Conservation (phyloP, 2,888 invertebrate genomes). For the Athripsodes cinereus region DNA sequence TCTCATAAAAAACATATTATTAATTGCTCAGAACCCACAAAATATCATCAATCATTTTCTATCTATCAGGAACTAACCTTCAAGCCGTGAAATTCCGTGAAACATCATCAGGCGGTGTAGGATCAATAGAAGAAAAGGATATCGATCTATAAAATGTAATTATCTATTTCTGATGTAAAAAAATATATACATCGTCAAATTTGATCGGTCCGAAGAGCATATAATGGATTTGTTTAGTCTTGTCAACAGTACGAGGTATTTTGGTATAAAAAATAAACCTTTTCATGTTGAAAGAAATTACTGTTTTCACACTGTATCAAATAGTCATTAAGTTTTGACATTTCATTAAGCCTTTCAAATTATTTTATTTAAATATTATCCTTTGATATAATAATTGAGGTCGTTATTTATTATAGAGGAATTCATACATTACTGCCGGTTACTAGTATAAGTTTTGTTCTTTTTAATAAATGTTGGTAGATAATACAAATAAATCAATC, state of each 20-base stretch:
- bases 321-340: not conserved
- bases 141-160: not conserved
- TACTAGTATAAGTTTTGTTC: too few relatives aligned
- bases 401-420: not conserved
- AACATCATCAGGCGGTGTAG: not conserved
- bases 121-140: too few relatives aligned
- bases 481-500: too few relatives aligned
- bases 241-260: not conserved
- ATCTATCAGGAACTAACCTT: not conserved
- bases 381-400: too few relatives aligned
- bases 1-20: constrained; percentile 23
- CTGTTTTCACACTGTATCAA: not conserved
- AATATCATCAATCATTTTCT: constrained; percentile 20
- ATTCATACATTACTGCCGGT: not conserved
- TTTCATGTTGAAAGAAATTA: not conserved
- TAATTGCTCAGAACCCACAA: constrained; percentile 18
- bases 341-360: too few relatives aligned
- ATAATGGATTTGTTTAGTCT: constrained; percentile 2
- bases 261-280: too few relatives aligned
- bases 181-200: not conserved
- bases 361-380: not conserved
- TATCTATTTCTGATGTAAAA: not conserved
- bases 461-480: too few relatives aligned
- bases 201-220: not conserved
- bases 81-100: not conserved